A percentile compares a stretch with the other conserved stretches of the same genome.
phyloP scores from a whole-genome alignment of 2,888 invertebrate species.

The Eristalis arbustorum region DNA sequence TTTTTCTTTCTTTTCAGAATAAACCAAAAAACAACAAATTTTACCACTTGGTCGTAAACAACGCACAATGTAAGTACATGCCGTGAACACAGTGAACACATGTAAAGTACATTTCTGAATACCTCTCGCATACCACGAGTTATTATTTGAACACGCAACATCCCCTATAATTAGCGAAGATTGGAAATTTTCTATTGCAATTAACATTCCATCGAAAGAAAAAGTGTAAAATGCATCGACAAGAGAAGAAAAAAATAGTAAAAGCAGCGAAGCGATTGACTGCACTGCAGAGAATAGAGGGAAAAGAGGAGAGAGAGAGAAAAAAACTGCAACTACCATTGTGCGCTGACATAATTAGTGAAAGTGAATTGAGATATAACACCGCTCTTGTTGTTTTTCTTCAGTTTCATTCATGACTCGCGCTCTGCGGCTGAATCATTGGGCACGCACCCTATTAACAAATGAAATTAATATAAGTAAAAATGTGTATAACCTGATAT shows the following conservation, averaged over 20 bases:
- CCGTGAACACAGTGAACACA: neutral
- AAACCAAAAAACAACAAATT: neutral
- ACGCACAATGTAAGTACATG: constrained; percentile 23
- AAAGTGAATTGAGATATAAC: constrained; percentile 52
- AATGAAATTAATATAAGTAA: constrained; percentile 41
- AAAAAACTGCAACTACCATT: constrained; percentile 10
- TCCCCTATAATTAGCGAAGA: constrained; percentile 30
- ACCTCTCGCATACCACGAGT: neutral
- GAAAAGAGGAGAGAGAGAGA: neutral
- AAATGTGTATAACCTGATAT: constrained; percentile 10
- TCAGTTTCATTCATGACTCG: constrained; percentile 49
- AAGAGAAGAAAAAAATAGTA: neutral
- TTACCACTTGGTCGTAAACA: neutral
- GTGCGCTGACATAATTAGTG: constrained; percentile 67
- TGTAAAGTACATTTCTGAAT: neutral
- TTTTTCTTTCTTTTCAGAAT: neutral
- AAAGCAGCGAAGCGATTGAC: neutral
- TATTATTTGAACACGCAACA: neutral
- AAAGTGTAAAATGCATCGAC: constrained; percentile 44
- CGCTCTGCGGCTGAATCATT: constrained; percentile 34
- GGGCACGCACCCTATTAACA: constrained; percentile 54
- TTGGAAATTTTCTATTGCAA: constrained; percentile 65
- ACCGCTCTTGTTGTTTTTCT: neutral
- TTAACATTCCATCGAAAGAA: constrained; percentile 67
- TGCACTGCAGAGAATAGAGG: constrained; percentile 13